These are phyloP conservation scores for Euphonia xanthogaster DNA, from an alignment of 2,797 vertebrate species.

Conservation along the genomic window DNA sequence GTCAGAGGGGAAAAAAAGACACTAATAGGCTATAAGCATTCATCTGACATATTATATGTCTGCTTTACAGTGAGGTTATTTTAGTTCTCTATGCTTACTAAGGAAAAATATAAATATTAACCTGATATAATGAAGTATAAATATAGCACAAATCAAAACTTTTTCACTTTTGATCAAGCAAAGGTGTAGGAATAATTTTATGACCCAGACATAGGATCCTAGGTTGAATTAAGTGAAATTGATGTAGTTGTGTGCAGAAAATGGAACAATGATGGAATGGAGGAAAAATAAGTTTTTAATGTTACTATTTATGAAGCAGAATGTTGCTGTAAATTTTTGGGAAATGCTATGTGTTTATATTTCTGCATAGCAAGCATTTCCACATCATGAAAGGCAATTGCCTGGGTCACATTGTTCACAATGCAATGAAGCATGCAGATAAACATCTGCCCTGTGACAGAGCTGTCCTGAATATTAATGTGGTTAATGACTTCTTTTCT, in stretches of 20 bases:
- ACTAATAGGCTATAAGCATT: neutral
- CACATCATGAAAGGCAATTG: constrained; percentile 41
- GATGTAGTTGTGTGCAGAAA: neutral
- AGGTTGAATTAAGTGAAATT: neutral
- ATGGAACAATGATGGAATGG: neutral
- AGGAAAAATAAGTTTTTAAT: neutral
- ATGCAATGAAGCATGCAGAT: constrained; percentile 47
- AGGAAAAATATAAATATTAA: neutral
- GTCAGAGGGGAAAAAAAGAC: neutral
- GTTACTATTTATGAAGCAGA: neutral
- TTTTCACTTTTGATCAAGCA: neutral
- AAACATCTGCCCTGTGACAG: constrained; percentile 61
- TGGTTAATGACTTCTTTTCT: constrained; percentile 32
- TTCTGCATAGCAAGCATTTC: constrained; percentile 33
- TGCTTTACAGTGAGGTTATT: neutral
- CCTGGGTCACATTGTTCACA: constrained; percentile 61
- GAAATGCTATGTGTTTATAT: neutral
- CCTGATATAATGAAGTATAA: neutral
- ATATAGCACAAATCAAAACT: neutral
- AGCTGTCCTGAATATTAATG: neutral
- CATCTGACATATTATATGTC: neutral
- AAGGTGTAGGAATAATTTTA: neutral
- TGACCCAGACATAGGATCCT: neutral
- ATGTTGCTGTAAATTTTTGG: neutral
- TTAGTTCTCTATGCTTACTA: neutral